Conservation (phyloP, 1,140 invertebrate genomes). For the Dreissena polymorpha region DNA sequence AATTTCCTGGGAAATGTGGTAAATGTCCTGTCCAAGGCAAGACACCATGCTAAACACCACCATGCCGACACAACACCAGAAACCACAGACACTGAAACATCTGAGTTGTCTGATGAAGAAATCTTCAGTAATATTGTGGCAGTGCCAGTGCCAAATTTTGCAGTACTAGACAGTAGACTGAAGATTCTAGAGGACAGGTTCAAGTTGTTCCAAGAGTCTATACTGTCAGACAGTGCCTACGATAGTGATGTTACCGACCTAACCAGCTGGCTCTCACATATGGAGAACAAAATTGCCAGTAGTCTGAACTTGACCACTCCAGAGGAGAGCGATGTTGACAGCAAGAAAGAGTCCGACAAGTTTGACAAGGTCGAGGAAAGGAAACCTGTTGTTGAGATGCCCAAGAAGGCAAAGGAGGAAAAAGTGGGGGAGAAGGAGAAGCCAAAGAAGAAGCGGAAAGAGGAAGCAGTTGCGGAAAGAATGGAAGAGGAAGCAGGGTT, state of each 20-base stretch:
- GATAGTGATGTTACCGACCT: constrained; percentile 60
- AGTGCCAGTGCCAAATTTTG: constrained; percentile 26
- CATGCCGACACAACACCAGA: background rate
- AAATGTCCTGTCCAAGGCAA: constrained; percentile 13
- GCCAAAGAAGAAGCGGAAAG: constrained; percentile 16
- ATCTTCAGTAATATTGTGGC: constrained; percentile 38
- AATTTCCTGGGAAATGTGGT: constrained; percentile 14
- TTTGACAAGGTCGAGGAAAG: background rate
- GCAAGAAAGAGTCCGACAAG: constrained; percentile 23
- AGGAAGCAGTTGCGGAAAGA: constrained; percentile 38
- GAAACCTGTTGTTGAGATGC: constrained; percentile 6
- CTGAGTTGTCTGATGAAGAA: constrained; percentile 40
- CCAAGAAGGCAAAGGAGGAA: constrained; percentile 17
- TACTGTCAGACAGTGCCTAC: constrained; percentile 61
- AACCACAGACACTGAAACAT: constrained; percentile 20
- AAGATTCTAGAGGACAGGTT: constrained; percentile 56
- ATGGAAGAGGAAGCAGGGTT: constrained; percentile 27
- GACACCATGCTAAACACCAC: background rate
- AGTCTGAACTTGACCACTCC: constrained; percentile 1
- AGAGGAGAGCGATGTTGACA: constrained; percentile 14
- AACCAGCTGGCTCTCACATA: constrained; percentile 49
- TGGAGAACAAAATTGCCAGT: constrained; percentile 43
- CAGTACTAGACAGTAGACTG: constrained; percentile 51
- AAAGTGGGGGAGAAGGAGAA: constrained; percentile 20
- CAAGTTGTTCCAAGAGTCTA: constrained; percentile 56